Conservation (phyloP, 30 jellyfish, hydroid and myxozoan species). For the Turritopsis rubra region DNA sequence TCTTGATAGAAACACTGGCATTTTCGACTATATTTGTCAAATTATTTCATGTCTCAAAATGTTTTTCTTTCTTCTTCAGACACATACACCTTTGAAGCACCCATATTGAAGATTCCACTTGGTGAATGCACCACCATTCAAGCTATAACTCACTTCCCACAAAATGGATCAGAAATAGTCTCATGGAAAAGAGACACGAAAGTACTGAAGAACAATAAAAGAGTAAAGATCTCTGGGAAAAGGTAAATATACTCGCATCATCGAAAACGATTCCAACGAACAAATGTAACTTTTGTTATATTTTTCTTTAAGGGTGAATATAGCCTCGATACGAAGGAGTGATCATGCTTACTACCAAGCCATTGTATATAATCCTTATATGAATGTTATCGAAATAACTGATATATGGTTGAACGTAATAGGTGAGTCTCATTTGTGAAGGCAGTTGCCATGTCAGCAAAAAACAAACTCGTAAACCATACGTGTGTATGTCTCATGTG, state of each 20-base stretch:
- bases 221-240: constrained; percentile 2
- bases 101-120: constrained; percentile 33
- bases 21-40: too few relatives aligned
- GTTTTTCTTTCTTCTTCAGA: too few relatives aligned
- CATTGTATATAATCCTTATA: neutral
- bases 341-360: constrained; percentile 78
- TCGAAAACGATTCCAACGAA: neutral
- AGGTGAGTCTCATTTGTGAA: constrained; percentile 45
- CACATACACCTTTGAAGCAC: constrained; percentile 31
- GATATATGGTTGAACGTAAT: constrained; percentile 70
- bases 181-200: constrained; percentile 65
- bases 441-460: too few relatives aligned
- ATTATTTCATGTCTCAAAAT: too few relatives aligned
- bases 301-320: constrained; percentile 33
- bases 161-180: constrained; percentile 22
- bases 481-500: too few relatives aligned
- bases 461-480: too few relatives aligned
- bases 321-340: constrained; percentile 28
- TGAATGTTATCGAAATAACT: constrained; percentile 42
- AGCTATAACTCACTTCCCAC: constrained; percentile 36
- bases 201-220: constrained; percentile 7
- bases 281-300: too few relatives aligned
- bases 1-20: too few relatives aligned
- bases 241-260: neutral
- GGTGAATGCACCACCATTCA: constrained; percentile 71